Evolutionary conservation across 2,888 invertebrate species (phyloP).

Genomic region (Magallana nippona): DNA sequence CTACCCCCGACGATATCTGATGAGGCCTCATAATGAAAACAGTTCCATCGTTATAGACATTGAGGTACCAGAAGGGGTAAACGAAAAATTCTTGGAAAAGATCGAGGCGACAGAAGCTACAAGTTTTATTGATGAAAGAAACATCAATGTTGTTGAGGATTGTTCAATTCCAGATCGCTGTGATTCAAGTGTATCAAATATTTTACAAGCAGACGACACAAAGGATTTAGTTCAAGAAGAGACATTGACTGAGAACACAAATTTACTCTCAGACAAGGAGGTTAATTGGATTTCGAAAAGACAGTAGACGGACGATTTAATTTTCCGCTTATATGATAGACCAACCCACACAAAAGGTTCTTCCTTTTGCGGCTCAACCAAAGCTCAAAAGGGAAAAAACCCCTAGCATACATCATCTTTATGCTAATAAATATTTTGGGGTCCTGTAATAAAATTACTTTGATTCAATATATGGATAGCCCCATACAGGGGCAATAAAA

Average conservation of each 20-base stretch:
- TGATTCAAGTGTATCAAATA: background rate
- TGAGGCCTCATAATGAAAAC: background rate
- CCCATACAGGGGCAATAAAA: too few species aligned
- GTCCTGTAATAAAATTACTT: too few species aligned
- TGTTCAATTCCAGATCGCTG: too few species aligned
- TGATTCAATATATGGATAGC: too few species aligned
- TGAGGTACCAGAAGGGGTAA: background rate
- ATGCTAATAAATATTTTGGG: too few species aligned
- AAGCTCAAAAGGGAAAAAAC: too few species aligned
- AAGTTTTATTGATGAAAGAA: background rate
- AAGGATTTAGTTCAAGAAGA: background rate
- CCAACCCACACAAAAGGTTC: too few species aligned
- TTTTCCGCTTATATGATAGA: too few species aligned
- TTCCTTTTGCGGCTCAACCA: too few species aligned
- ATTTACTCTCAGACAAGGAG: background rate
- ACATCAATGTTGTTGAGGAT: background rate
- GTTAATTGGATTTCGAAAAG: background rate
- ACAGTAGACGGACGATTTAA: background rate
- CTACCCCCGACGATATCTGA: constrained; percentile 29
- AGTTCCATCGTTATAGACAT: background rate
- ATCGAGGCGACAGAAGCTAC: background rate
- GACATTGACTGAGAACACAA: background rate
- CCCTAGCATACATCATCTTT: too few species aligned
- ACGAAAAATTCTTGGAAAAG: background rate
- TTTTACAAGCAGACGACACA: background rate